Evolutionary conservation across 2,113 vertebrate species (phyloP).

Genomic region (Probosciger aterrimus): DNA sequence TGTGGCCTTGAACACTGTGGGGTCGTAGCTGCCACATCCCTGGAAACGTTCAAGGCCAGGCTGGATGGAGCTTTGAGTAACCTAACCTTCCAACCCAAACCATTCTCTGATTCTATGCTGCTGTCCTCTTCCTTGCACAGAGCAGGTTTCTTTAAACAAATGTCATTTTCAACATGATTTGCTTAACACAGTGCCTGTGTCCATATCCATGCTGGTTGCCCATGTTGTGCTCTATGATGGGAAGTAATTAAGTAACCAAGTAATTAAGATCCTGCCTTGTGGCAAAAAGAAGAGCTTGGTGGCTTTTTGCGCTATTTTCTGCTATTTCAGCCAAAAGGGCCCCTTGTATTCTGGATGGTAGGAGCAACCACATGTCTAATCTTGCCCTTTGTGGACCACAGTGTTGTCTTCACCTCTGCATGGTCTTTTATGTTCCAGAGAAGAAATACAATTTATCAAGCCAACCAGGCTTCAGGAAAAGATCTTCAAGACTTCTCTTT

Average conservation of each 20-base stretch:
- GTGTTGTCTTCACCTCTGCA: not conserved
- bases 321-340: not conserved
- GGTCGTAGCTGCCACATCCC: not conserved
- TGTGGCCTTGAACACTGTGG: not conserved
- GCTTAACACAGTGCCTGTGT: not conserved
- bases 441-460: not conserved
- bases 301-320: not conserved
- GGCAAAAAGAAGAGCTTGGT: not conserved
- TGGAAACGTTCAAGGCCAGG: not conserved
- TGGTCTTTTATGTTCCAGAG: not conserved
- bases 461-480: not conserved
- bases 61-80: not conserved
- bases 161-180: not conserved
- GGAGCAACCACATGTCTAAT: not conserved
- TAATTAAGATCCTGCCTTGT: not conserved
- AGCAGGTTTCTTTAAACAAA: not conserved
- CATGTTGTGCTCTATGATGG: not conserved
- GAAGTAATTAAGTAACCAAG: not conserved
- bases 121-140: not conserved
- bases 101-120: not conserved
- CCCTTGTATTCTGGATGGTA: too few relatives aligned
- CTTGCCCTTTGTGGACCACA: not conserved
- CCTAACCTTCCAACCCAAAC: not conserved
- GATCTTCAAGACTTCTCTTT: fast-evolving
- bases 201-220: not conserved